Evolutionary conservation across 2,797 vertebrate genomes (phyloP).

Genomic region (Helarctos malayanus): DNA sequence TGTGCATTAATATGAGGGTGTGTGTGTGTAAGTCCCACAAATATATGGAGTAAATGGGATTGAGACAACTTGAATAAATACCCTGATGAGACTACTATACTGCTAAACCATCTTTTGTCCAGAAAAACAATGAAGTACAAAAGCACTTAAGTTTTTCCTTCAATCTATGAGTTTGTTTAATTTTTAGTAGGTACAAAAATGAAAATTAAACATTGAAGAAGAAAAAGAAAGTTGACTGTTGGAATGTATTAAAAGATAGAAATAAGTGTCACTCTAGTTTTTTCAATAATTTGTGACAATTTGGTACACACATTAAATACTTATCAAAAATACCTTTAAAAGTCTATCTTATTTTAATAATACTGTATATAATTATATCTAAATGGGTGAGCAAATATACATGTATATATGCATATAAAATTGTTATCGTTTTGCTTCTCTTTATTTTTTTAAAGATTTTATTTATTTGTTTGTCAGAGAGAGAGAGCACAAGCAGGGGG

Average conservation of each 20-base stretch:
- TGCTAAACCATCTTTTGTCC: background rate
- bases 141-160: background rate
- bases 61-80: background rate
- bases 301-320: background rate
- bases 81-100: background rate
- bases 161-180: background rate
- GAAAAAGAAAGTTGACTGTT: background rate
- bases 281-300: background rate
- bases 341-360: background rate
- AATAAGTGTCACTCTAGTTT: background rate
- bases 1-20: background rate
- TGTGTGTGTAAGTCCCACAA: background rate
- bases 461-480: too few relatives aligned
- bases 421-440: background rate
- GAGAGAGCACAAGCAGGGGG: too few relatives aligned
- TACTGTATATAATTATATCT: background rate
- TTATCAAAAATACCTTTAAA: background rate
- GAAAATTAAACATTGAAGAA: background rate
- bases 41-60: background rate
- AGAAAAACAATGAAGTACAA: background rate
- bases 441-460: too few relatives aligned
- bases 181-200: conserved; percentile 22
- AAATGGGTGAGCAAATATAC: background rate
- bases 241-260: background rate
- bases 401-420: background rate